A percentile compares a stretch with the other conserved stretches of the same genome.
Evolutionary conservation across 35 echinoderm and acorn worm genomes (phyloP).

Genomic region (Patiria miniata): DNA sequence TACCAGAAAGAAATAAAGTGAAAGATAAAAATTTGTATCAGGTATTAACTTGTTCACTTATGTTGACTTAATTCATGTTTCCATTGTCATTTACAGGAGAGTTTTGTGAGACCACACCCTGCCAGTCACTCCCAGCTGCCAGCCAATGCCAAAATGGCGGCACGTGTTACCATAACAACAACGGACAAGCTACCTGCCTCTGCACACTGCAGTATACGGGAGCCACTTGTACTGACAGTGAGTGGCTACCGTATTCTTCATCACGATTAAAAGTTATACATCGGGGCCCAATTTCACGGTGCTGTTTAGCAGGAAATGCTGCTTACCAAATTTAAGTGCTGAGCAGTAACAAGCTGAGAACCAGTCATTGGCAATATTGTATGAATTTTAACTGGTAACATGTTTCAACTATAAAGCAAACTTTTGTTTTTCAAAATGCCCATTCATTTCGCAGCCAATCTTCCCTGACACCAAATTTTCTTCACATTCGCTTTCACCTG

Average conservation of each 20-base stretch:
- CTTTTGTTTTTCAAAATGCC: too few species aligned
- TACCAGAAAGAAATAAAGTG: too few species aligned
- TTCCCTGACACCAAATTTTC: too few species aligned
- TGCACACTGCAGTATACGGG: conserved; percentile 58
- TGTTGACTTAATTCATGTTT: too few species aligned
- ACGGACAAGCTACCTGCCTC: conserved; percentile 60
- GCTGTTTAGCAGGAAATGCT: background rate
- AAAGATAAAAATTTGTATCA: too few species aligned
- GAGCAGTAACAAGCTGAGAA: background rate
- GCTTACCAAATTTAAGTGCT: background rate
- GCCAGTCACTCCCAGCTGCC: conserved; percentile 47
- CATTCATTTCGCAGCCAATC: too few species aligned
- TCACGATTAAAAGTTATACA: too few species aligned
- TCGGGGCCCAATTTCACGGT: background rate
- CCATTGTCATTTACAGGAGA: conserved; percentile 19
- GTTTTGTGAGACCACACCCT: conserved; percentile 61
- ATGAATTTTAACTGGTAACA: too few species aligned
- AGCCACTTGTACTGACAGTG: conserved; percentile 38
- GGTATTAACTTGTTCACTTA: too few species aligned
- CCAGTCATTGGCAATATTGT: background rate
- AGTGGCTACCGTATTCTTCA: background rate
- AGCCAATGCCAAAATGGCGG: conserved; percentile 77
- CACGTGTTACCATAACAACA: conserved; percentile 59
- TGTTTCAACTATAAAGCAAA: too few species aligned
- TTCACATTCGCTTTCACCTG: too few species aligned